A percentile compares a stretch with the other conserved stretches of the same genome.
Conservation (phyloP, 2,113 vertebrate species). For the Xiphophorus couchianus region DNA sequence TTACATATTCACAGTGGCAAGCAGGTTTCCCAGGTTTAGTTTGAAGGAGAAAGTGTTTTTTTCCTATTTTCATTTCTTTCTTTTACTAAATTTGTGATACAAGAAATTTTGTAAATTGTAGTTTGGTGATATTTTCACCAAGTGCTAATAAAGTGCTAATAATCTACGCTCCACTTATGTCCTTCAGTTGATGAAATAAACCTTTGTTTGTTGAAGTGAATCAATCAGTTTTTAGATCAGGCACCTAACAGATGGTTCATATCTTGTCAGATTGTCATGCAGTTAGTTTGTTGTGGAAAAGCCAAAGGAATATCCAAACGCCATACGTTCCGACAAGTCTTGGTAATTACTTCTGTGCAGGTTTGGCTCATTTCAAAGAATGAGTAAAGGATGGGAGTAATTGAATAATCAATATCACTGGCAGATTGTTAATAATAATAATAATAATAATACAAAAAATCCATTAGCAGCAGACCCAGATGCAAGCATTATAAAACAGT, state of each 20-base stretch:
- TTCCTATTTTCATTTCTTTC: constrained; percentile 9
- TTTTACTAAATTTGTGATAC: background rate
- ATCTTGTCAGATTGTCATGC: no score
- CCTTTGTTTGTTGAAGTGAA: no score
- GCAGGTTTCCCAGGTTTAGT: constrained; percentile 27
- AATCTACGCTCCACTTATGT: no score
- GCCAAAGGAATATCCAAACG: no score
- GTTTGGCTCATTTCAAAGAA: background rate
- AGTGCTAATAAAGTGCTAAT: no score
- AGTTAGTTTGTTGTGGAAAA: no score
- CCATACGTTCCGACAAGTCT: background rate
- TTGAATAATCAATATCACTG: constrained; percentile 3
- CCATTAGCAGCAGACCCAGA: background rate
- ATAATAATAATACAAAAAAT: background rate
- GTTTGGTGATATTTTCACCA: background rate
- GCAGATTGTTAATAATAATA: constrained; percentile 4
- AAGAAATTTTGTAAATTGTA: background rate
- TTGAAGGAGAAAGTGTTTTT: constrained; percentile 30
- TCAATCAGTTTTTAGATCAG: no score
- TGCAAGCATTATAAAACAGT: background rate
- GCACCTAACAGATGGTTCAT: no score
- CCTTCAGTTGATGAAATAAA: no score
- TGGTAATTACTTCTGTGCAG: background rate
- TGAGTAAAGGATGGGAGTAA: background rate
- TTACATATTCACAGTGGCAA: constrained; percentile 47